Percentiles rank a stretch among this genome's conserved stretches.
Conservation (phyloP, 2,888 invertebrate genomes). For the Hecatera dysodea region DNA sequence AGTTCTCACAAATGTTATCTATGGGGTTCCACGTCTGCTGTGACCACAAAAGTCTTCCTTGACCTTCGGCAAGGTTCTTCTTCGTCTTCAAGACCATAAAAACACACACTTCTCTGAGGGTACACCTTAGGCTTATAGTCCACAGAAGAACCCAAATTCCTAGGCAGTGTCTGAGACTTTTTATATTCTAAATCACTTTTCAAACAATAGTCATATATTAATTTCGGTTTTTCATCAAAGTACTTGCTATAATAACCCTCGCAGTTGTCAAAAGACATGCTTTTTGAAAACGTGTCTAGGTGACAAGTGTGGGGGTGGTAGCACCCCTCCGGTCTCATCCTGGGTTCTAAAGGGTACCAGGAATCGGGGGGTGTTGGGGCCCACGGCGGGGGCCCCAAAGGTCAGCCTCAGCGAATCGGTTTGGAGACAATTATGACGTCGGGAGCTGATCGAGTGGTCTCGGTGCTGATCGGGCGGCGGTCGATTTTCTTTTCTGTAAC, state of each 20-base stretch:
- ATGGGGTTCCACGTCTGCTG: constrained; percentile 83
- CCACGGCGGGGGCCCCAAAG: constrained; percentile 88
- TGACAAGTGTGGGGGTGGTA: constrained; percentile 74
- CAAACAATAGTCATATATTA: constrained; percentile 85
- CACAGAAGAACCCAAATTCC: constrained; percentile 82
- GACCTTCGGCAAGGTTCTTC: constrained; percentile 58
- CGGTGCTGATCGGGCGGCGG: constrained; percentile 94
- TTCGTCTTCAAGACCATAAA: constrained; percentile 79
- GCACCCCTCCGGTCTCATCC: constrained; percentile 83
- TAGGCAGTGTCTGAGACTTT: constrained; percentile 83
- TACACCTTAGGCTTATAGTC: constrained; percentile 77
- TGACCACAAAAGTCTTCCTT: constrained; percentile 79
- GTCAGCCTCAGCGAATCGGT: constrained; percentile 90
- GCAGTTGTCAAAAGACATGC: constrained; percentile 80
- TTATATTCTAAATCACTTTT: constrained; percentile 83
- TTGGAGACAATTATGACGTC: constrained; percentile 95
- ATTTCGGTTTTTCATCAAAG: constrained; percentile 82
- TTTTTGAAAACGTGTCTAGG: constrained; percentile 77
- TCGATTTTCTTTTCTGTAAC: constrained; percentile 86
- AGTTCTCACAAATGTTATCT: constrained; percentile 81
- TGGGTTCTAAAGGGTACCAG: constrained; percentile 79
- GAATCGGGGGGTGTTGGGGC: constrained; percentile 85
- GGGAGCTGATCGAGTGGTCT: constrained; percentile 97
- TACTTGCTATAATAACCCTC: constrained; percentile 86
- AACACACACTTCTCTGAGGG: constrained; percentile 82